Conservation (phyloP, 2,797 vertebrate genomes). For the Arnoldichthys spilopterus region DNA sequence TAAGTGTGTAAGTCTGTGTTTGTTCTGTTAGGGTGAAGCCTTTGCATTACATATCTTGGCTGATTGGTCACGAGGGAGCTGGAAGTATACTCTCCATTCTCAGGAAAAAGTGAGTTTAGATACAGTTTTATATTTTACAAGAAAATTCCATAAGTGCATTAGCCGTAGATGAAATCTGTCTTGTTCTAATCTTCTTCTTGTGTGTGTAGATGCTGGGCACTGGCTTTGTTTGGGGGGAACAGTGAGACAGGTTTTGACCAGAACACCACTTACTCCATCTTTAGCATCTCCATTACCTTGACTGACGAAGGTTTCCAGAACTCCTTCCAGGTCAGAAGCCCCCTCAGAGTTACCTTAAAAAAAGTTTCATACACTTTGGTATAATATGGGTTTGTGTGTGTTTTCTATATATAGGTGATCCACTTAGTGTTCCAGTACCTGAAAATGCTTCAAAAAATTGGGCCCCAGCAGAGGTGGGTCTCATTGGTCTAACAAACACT, state of each 20-base stretch:
- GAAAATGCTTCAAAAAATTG: constrained; percentile 92
- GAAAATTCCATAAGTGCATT: neutral
- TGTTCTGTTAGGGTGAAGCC: constrained; percentile 86
- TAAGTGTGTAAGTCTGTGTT: neutral
- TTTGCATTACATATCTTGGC: constrained; percentile 94
- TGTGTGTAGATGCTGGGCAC: constrained; percentile 88
- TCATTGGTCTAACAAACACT: neutral
- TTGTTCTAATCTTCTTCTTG: neutral
- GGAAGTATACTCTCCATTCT: constrained; percentile 93
- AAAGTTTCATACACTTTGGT: neutral
- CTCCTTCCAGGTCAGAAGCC: constrained; percentile 84
- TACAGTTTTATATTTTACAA: neutral
- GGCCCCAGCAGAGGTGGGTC: constrained; percentile 89
- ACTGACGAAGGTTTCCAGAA: constrained; percentile 92
- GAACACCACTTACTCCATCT: constrained; percentile 94
- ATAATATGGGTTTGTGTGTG: neutral
- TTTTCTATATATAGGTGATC: constrained; percentile 81
- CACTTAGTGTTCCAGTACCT: constrained; percentile 94
- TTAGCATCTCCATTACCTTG: constrained; percentile 92
- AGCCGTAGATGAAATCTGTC: neutral
- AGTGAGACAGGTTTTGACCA: constrained; percentile 94
- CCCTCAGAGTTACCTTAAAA: constrained; percentile 13
- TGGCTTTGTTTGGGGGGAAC: constrained; percentile 94
- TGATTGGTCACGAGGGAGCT: constrained; percentile 94
- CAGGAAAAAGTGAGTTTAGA: constrained; percentile 85